Evolutionary conservation across 2,113 vertebrate species (phyloP), one percentile per base, ranked within the genome.

Genomic region (Tor tambroides): DNA sequence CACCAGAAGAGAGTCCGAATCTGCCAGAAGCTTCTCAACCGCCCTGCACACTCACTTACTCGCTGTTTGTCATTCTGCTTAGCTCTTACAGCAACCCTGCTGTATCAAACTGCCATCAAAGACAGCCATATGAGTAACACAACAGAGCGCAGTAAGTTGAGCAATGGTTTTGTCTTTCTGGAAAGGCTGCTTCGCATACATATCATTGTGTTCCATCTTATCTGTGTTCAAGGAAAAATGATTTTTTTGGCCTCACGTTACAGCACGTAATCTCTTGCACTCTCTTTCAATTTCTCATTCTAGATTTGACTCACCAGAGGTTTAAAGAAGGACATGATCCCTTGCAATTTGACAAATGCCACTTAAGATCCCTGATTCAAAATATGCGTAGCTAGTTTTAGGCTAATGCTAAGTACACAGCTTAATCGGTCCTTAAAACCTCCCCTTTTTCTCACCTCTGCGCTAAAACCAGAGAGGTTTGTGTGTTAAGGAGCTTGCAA

Each of bases 41-140:
- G 8, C 80, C 46, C 63, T 32, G 28, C 9, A 49, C 12, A n/a
- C n/a, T 82, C 26, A 23, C 26, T 82, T 46, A 12, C 35, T 67
- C 4, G 7, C 61, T 30, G 59, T 81, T 69, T 83, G 63, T 69
- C 26, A 71, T 83, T 49, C n/a, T 69, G 51, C 78, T 80, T 80
- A 61, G 54, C 5, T 49, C 80, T 51, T 51, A 69, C 43, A 28
- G 23, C 8, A 19, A 11, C 63, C 59, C 26, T 35, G 35, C 84
- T 75, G 59, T 65, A 75, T 67, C 43, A 51, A 76, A 19, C 78
- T 83, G 43, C 56, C 71, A 67, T 71, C 35, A 76, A 67, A 86
- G n/a, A 32, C 17, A 32, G 56, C 85, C 74, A 78, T 56, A 85
- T 69, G 83, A 84, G 72, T 87, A 84, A 80, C 85, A 84, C 85